Evolutionary conservation across 2,797 vertebrate species (phyloP).

Genomic region (Acrossocheilus wenchowensis): DNA sequence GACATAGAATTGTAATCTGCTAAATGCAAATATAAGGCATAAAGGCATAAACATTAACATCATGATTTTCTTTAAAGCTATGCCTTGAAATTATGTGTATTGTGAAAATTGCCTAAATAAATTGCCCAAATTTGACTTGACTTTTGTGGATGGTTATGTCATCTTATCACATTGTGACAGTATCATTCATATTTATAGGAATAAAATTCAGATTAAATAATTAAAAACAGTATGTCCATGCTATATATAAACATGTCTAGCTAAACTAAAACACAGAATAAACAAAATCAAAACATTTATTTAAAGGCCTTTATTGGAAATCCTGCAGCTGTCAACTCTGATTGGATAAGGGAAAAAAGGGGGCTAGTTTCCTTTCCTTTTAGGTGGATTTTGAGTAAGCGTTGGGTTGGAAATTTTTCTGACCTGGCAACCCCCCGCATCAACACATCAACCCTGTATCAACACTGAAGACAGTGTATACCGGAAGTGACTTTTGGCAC

Average conservation of each 20-base stretch:
- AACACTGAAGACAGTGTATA: not conserved
- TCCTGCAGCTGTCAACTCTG: not conserved
- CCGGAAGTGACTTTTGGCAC: not conserved
- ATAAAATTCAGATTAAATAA: too few species aligned
- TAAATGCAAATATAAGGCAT: not conserved
- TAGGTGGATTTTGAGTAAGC: not conserved
- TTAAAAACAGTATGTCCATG: not conserved
- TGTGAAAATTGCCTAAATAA: not conserved
- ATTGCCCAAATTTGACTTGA: not conserved
- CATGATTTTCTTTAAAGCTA: slow-evolving; percentile 2
- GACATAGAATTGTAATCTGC: not conserved
- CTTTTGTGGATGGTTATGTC: not conserved
- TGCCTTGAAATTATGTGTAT: not conserved
- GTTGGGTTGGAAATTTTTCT: not conserved
- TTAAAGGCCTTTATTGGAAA: not conserved
- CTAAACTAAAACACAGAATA: not conserved
- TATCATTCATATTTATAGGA: not conserved
- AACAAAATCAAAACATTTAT: not conserved
- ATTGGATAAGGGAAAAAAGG: not conserved
- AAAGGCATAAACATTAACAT: not conserved
- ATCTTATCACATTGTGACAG: not conserved
- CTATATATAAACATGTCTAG: not conserved
- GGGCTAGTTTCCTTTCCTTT: not conserved
- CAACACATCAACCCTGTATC: too few species aligned
- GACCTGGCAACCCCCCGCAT: not conserved